Evolutionary conservation across 2,888 invertebrate genomes (phyloP), one percentile per base, ranked within the genome.

Genomic region (Cephus pygmeus): DNA sequence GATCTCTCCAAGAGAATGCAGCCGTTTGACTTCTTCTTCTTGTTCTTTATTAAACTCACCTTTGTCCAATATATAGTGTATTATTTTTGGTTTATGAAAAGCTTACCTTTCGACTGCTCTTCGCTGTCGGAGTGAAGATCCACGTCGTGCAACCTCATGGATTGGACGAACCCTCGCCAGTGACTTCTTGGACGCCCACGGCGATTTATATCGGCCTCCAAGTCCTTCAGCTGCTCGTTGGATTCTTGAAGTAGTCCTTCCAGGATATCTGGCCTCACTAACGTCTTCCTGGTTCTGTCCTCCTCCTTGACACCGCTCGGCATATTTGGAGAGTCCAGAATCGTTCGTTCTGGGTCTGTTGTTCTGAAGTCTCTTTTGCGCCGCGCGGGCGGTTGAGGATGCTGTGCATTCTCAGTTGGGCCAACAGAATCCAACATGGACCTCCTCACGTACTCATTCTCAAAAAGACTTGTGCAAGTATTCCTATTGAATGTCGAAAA

Each of bases 101-200:
- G 76, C 86, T 86, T 77, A 88, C 89, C 89, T 82, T 89, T 90
- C 33, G 85, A 85, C 23, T 89, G 87, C 12, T 89, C 90, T 79
- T 90, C 90, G 82, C 84, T 88, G 75, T 90, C 89, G 6, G 90
- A 90, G 77, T 87, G 88, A 12, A 88, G 83, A 73, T 90, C 90
- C 0, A 86, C 88, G 40, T 90, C 89, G 78, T 88, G 87, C 12
- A 90, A 82, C 69, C 87, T 88, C 86, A 89, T 88, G 1, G 90
- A 89, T 74, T 89, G 89, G 23, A 90, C 88, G 80, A 90, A 88
- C 31, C 89, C 89, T 73, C 87, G 82, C 89, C 89, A 89, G 75
- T 88, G 87, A 71, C 84, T 88, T 36, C 89, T 80, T 6, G 88
- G 84, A 56, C 88, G 84, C 69, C 86, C 84, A n/a, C 84, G 82